A percentile compares a stretch with the other conserved stretches of the same genome.
Evolutionary conservation across 2,113 vertebrate genomes (phyloP).

Genomic region (Pleuronectes platessa): DNA sequence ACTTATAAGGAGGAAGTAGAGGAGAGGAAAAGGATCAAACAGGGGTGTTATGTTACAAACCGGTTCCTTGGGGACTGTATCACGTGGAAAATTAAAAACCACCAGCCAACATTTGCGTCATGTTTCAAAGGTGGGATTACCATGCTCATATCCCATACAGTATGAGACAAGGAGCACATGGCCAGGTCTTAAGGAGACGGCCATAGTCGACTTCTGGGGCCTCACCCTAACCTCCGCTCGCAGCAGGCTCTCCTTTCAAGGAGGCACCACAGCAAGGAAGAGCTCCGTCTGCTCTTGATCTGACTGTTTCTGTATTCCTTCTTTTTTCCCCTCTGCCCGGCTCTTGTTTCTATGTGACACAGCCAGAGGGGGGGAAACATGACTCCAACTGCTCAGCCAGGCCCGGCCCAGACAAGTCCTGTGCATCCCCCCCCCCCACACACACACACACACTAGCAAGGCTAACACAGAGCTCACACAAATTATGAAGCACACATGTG

Average conservation of each 20-base stretch:
- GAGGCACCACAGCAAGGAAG: slow-evolving; percentile 33
- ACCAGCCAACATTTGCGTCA: neutral
- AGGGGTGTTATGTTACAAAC: neutral
- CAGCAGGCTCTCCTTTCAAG: slow-evolving; percentile 49
- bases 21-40: slow-evolving; percentile 4
- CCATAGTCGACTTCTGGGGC: slow-evolving; percentile 31
- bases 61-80: neutral
- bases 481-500: neutral
- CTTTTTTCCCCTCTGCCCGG: slow-evolving; percentile 21
- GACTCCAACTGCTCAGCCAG: slow-evolving; percentile 59
- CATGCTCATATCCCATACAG: slow-evolving; percentile 3
- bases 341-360: slow-evolving; percentile 69
- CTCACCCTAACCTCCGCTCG: slow-evolving; percentile 40
- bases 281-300: slow-evolving; percentile 40
- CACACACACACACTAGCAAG: neutral
- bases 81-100: slow-evolving; percentile 5
- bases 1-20: neutral
- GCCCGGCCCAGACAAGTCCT: slow-evolving; percentile 43
- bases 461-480: slow-evolving; percentile 10
- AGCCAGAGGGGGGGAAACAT: slow-evolving; percentile 68
- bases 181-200: slow-evolving; percentile 38
- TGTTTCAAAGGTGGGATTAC: slow-evolving; percentile 9
- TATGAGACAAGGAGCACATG: neutral
- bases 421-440: slow-evolving; percentile 14
- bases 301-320: slow-evolving; percentile 37